These are phyloP conservation scores for Hippasteria phrygiana DNA, from an alignment of 53 echinoderm and acorn worm genomes.

Conservation along the genomic window DNA sequence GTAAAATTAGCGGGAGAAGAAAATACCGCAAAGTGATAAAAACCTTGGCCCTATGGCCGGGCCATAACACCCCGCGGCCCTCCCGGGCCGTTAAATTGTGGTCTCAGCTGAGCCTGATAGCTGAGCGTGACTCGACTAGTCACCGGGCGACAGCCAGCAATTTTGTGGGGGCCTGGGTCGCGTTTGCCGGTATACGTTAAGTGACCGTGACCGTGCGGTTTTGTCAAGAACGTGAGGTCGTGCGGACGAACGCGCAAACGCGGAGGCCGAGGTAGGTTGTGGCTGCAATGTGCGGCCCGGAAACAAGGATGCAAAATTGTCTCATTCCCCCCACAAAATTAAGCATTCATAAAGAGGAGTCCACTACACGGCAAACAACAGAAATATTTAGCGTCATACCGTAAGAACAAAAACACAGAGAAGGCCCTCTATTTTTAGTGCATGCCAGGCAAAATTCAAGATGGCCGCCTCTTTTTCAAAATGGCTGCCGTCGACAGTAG, in stretches of 20 bases:
- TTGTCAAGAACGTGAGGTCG: not conserved
- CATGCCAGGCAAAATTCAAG: no score
- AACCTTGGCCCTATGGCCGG: constrained; percentile 32
- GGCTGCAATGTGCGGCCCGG: not conserved
- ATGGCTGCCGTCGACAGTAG: no score
- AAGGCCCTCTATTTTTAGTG: no score
- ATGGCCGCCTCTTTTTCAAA: no score
- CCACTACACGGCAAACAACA: no score
- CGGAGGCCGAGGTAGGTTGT: not conserved
- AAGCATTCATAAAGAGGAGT: no score
- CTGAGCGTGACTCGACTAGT: not conserved
- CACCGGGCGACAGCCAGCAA: not conserved
- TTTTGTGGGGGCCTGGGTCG: not conserved
- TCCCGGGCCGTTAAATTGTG: constrained; percentile 12
- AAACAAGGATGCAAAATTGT: not conserved
- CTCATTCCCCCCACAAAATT: not conserved
- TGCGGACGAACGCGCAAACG: constrained; percentile 1
- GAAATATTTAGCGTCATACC: no score
- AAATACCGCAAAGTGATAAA: constrained; percentile 17
- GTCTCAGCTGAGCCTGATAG: not conserved
- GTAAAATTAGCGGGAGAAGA: not conserved
- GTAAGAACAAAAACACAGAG: no score
- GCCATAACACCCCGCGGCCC: not conserved
- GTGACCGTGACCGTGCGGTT: constrained; percentile 25
- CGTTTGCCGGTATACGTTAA: not conserved